Base-by-base conservation (phyloP, 2,888 invertebrate species). In the Erebia palarica region DNA sequence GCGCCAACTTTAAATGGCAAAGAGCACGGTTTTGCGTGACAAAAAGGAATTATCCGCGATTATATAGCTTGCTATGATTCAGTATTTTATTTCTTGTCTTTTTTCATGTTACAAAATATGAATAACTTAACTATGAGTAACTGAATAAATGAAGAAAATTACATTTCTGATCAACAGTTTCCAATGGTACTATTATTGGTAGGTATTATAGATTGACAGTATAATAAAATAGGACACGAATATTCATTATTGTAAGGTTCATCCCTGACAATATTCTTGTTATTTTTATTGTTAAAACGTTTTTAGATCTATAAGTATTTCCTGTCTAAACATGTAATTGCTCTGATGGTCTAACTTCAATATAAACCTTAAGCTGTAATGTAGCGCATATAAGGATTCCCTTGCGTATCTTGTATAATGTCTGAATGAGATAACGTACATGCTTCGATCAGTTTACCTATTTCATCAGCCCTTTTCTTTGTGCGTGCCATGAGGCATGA, bases 1-100 rank as follows among this genome's bases (percentile, higher is more conserved):
- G 77, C 80, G 87, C 75, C 72, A 75, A 73, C 47, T 79, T 78
- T 58, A 72, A 78, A 65, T 55, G 42, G 55, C 42, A 16, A 11
- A 65, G 49, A 49, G 49, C 21, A 65, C 36, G 16, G 16, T 13
- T 65, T 51, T 65, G 65, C 53, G 53, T 53, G 36, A 65, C n/a
- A 58, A 18, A 55, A 27, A 49, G 14, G 27, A 64, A 64, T 60
- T 60, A 60, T 11, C 42, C 14, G 16, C 42, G 27, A 60, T n/a
- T 36, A 13, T 59, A 36, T 36, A 36, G 14, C 11, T 16, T 61
- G 18, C 21, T 44, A 36, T 5, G 13, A 21, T 47, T 36, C n/a
- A 16, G 18, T 55, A 13, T 53, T 36, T 16, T 42, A 7, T 65
- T 53, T 65, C 53, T 65, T 16, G 16, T 65, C 53, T 14, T 65